Evolutionary conservation across 2,113 vertebrate genomes (phyloP), one percentile per base, ranked within the genome.

Genomic region (Tachysurus fulvidraco): DNA sequence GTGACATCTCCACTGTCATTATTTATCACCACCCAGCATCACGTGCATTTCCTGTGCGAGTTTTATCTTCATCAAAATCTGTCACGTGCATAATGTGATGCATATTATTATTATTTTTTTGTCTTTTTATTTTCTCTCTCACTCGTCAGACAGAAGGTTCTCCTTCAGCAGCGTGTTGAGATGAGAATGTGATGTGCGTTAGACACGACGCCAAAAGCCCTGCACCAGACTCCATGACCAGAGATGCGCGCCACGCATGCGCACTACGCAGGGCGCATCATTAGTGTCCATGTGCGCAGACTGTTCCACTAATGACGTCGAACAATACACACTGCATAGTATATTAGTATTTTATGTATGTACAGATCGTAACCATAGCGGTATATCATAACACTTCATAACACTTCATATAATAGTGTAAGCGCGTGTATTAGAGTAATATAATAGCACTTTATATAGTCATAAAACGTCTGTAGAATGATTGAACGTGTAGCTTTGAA

Each of bases 361-460:
- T 76, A 50, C 69, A 76, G 76, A 7, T 55, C 50, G 74, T 77
- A 6, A 77, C 74, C 74, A 77, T 55, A 50, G 50, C 76, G 14
- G 41, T 44, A 13, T 44, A 36, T 73, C 9, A 23, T 73, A 71
- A 36, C 67, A 71, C 30, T 5, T 50, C 8, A 50, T 71, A 71
- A 69, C 1, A 16, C 28, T 36, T 69, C 12, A 69, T 4, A 36
- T 36, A 13, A 69, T 2, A 7, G 13, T 36, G 13, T 69, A 36
- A 69, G 1, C 46, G 46, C 5, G 30, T 36, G 65, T 44, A 36
- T 1, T 71, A 71, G 17, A 30, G 13, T 30, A 5, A 67, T 30
- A 14, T 41, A 74, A 73, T 1, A 9, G 71, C 74, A 54, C 50
- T 54, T n/a, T 36, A 36, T 36, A 36, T 36, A 25, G 11, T 25